Conservation (phyloP, 1,140 invertebrate species). For the Popillia japonica region DNA sequence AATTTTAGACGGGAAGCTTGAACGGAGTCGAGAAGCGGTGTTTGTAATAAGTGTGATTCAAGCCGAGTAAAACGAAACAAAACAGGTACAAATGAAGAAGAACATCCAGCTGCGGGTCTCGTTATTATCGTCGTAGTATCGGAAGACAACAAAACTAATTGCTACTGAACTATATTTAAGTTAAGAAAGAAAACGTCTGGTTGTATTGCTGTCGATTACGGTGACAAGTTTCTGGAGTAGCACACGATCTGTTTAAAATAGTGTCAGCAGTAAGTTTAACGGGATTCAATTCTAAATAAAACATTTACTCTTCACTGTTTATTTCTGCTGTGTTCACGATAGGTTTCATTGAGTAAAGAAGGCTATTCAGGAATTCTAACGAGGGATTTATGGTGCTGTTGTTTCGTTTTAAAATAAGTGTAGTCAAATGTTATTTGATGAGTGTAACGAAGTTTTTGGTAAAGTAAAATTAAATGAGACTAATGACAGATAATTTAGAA, state of each 20-base stretch:
- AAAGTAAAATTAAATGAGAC: too few species aligned
- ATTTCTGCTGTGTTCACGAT: not conserved
- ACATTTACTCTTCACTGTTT: not conserved
- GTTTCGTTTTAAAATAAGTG: too few species aligned
- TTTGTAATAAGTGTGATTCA: constrained; percentile 26
- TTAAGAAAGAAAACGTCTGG: not conserved
- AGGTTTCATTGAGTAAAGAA: not conserved
- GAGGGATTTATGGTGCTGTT: too few species aligned
- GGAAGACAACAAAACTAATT: constrained; percentile 28
- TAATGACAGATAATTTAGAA: too few species aligned
- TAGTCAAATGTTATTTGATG: too few species aligned
- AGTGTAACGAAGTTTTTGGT: too few species aligned
- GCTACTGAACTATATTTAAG: constrained; percentile 25
- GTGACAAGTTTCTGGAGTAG: not conserved
- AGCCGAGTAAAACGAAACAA: constrained; percentile 4
- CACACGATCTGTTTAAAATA: not conserved
- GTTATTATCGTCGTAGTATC: not conserved
- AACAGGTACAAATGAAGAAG: not conserved
- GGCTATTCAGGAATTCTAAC: too few species aligned
- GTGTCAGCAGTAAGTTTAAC: not conserved
- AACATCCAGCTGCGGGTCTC: constrained; percentile 11
- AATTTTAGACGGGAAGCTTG: constrained; percentile 4
- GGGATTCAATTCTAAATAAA: not conserved
- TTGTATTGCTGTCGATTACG: not conserved
- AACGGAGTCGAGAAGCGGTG: not conserved